A percentile compares a stretch with the other conserved stretches of the same genome.
phyloP scores from a whole-genome alignment of 2,113 vertebrate genomes.

The Montifringilla adamsi region DNA sequence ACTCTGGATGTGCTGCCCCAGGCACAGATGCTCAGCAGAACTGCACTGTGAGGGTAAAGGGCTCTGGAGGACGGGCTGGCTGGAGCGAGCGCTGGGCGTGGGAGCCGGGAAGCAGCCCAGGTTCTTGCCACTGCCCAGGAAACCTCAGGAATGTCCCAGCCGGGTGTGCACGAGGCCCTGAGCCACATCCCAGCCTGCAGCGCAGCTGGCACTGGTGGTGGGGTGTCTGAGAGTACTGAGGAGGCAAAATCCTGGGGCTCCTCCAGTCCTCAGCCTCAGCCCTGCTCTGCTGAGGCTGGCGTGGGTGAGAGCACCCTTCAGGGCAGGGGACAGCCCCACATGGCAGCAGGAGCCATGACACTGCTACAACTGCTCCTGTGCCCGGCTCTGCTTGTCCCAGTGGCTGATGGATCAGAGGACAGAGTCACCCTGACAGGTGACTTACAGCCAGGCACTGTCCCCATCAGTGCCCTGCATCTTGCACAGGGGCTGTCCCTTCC shows the following conservation, averaged over 20 bases:
- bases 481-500: background rate
- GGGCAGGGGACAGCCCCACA: background rate
- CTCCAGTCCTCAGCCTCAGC: background rate
- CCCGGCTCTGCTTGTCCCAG: background rate
- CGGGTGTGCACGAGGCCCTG: background rate
- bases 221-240: fast-evolving
- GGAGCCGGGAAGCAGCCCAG: background rate
- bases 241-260: background rate
- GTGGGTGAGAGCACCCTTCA: fast-evolving
- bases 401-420: fast-evolving
- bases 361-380: background rate
- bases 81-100: background rate
- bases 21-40: background rate
- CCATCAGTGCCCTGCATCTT: fast-evolving
- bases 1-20: background rate
- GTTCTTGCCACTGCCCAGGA: background rate
- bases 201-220: fast-evolving
- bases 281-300: fast-evolving
- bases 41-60: background rate
- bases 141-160: conserved; percentile 53
- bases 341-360: fast-evolving
- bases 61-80: background rate
- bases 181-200: background rate
- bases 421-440: background rate
- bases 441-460: background rate